Evolutionary conservation across 2,888 invertebrate genomes (phyloP), one percentile per base, ranked within the genome.

Genomic region (Stegana nigrithorax): DNA sequence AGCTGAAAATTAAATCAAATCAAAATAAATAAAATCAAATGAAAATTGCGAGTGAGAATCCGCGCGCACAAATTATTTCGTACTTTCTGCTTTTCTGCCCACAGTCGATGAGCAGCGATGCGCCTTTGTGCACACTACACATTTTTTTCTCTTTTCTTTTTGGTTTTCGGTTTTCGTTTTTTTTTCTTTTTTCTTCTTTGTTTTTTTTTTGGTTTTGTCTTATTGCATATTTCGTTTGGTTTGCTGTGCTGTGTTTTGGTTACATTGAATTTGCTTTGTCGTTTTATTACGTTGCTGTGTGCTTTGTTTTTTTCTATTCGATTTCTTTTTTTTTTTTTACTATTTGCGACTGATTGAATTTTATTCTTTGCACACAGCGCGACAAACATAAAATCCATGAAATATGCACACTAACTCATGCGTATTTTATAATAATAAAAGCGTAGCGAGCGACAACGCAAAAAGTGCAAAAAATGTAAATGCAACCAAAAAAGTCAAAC

Each of bases 321-420:
- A 74, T 75, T 76, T 77, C 74, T 75, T 75, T 76, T 75, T 74
- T 76, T 75, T 76, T 73, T 75, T 75, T n/a, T n/a, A n/a, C n/a
- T n/a, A n/a, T 77, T 77, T 70, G 75, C 75, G 72, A 77, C 77
- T 75, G 75, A 75, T 75, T 75, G 75, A 77, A 75, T 77, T 75
- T 75, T 77, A 75, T 75, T 75, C 77, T 75, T 73, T 73, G 75
- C 71, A 75, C 72, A 76, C 73, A 75, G 12, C 6, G 2, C 14
- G 27, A 12, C 26, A 27, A 14, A 51, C 51, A 14, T 4, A 72
- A 75, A 75, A 77, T 73, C 75, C 77, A 72, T 75, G 75, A 75
- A 75, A 75, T 75, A 75, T 75, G 75, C 75, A 75, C 75, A 75
- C 75, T 75, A 77, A 75, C 75, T 75, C 77, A 75, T 75, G 75